Conservation (phyloP, 2,797 vertebrate species). For the Pipistrellus pygmaeus region DNA sequence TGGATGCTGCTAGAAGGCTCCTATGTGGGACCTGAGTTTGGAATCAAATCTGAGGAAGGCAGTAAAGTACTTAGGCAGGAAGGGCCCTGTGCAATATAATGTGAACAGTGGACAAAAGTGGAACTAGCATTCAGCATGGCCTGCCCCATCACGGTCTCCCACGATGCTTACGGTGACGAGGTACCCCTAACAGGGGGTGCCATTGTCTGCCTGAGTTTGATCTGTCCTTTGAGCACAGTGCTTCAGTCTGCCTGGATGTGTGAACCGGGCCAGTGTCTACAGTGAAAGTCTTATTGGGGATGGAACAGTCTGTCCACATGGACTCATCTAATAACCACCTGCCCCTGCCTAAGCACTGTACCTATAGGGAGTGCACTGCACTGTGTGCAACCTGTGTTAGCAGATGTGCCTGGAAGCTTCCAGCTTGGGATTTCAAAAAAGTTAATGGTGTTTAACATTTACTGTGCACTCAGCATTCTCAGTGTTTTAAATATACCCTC, state of each 20-base stretch:
- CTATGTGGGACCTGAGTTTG: not conserved
- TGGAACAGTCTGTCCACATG: not conserved
- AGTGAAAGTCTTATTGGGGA: not conserved
- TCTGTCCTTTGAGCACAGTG: not conserved
- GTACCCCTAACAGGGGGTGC: not conserved
- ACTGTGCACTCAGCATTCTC: not conserved
- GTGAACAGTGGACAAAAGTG: not conserved
- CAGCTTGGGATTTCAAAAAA: not conserved
- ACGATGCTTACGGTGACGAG: not conserved
- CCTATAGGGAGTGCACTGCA: not conserved
- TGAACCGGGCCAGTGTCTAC: not conserved
- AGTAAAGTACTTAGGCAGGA: not conserved
- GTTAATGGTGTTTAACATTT: not conserved
- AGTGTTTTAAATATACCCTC: not conserved
- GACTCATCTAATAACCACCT: not conserved
- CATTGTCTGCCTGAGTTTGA: not conserved
- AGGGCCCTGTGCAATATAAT: not conserved
- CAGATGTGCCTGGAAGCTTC: not conserved
- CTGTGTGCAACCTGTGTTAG: not conserved
- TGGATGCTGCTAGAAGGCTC: not conserved
- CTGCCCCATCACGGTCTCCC: not conserved
- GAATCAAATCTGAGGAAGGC: constrained; percentile 2
- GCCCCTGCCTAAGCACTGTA: no score
- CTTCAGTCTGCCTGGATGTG: not conserved
- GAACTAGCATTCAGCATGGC: not conserved